Evolutionary conservation across 2,888 invertebrate genomes (phyloP), one percentile per base, ranked within the genome.

Genomic region (Homarus gammarus): DNA sequence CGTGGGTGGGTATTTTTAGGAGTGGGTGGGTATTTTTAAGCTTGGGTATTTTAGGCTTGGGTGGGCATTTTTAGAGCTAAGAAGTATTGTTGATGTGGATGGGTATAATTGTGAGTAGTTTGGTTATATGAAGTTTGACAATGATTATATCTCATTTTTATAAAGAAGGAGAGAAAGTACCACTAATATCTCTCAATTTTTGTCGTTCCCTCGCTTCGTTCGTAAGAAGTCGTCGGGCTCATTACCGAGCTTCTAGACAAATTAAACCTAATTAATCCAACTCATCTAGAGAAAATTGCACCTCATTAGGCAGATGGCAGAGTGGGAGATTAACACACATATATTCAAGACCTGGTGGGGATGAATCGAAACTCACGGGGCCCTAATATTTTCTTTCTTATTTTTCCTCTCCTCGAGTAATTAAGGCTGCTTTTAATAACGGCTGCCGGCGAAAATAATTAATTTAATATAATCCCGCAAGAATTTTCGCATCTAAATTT

Each of bases 201-300:
- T 77, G 27, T 77, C 49, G 15, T 22, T 77, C 40, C 77, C 77
- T 51, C 33, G 31, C 51, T 68, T 56, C n/a, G 27, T 70, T 40
- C 31, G 33, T 0, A 75, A 87, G 61, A 82, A 87, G 73, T 87
- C 75, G 61, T 81, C 44, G 10, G 75, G 73, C 87, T 87, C 81
- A 87, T 81, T 87, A 68, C 51, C 87, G 82, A 75, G 87, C 87
- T 87, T 87, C 87, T 87, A 87, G 87, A 87, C 82, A 87, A 87
- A 87, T 87, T 87, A 87, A 87, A 87, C 87, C 87, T 87, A 87
- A 87, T 87, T 87, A 87, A 87, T 87, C 82, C 73, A 64, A 72
- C 87, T 87, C 87, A 81, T 87, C 75, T 82, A 33, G 56, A 73
- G 87, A 73, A 87, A 87, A 87, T 87, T 87, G 82, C 87, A 82